These are phyloP conservation scores for Nerophis ophidion DNA, from an alignment of 2,113 vertebrate genomes.

Conservation along the genomic window DNA sequence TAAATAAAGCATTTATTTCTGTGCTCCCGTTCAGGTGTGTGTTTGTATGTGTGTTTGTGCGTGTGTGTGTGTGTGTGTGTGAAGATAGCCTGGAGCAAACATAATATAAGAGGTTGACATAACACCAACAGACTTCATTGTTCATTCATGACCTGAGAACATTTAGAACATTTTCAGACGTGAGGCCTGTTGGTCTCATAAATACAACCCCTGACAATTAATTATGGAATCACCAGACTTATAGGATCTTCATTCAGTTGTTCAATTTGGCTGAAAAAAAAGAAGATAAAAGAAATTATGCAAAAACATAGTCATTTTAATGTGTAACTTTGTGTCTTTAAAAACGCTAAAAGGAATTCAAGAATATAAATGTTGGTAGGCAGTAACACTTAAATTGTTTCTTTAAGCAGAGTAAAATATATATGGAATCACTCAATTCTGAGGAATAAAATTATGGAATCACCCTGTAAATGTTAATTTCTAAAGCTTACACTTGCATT, in stretches of 20 bases:
- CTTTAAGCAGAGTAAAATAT: too few relatives aligned
- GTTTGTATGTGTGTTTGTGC: too few relatives aligned
- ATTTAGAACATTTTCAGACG: conserved; percentile 51
- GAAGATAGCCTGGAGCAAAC: conserved; percentile 17
- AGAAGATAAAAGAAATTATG: too few relatives aligned
- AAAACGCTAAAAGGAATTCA: not conserved
- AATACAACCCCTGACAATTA: conserved; percentile 9
- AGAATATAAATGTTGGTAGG: too few relatives aligned
- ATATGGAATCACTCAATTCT: too few relatives aligned
- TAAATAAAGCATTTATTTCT: conserved; percentile 34
- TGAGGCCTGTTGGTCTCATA: conserved; percentile 30
- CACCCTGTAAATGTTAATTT: too few relatives aligned
- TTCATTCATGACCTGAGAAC: conserved; percentile 44
- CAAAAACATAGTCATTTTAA: too few relatives aligned
- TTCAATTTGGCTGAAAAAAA: too few relatives aligned
- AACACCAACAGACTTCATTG: conserved; percentile 26
- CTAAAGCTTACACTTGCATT: too few relatives aligned
- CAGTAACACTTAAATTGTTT: too few relatives aligned
- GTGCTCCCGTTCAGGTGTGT: conserved; percentile 11
- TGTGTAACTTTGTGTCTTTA: not conserved
- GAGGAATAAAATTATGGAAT: too few relatives aligned
- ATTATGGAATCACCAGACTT: not conserved
- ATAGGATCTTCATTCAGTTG: too few relatives aligned
- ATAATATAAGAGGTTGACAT: conserved; percentile 3
- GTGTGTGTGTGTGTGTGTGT: not conserved